A percentile compares a stretch with the other conserved stretches of the same genome.
phyloP scores from a whole-genome alignment of 2,113 vertebrate genomes.

The Nycticebus coucang region DNA sequence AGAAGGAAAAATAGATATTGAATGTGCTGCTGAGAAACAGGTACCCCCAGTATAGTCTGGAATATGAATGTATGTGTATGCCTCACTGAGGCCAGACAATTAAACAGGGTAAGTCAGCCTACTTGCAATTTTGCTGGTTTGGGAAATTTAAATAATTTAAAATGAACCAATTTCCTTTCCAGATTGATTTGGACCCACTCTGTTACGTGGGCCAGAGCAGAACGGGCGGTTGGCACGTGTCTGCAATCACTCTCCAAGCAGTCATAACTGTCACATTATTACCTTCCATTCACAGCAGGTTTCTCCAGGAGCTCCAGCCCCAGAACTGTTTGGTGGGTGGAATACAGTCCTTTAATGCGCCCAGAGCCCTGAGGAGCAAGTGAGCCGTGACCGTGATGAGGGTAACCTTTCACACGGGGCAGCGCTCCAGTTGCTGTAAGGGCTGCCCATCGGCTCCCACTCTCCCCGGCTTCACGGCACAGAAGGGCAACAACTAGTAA shows the following conservation, averaged over 20 bases:
- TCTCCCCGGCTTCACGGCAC: neutral
- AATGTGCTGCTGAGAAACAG: neutral
- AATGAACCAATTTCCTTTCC: neutral
- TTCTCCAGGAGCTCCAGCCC: neutral
- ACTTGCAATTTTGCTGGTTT: neutral
- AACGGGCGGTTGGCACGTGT: neutral
- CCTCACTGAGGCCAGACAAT: neutral
- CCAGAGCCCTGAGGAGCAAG: neutral
- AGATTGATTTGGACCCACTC: slow-evolving; percentile 12
- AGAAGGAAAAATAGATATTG: neutral
- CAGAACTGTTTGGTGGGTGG: neutral
- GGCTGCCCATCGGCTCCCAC: neutral
- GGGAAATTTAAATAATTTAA: slow-evolving; percentile 45
- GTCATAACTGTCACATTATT: neutral
- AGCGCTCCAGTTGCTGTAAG: neutral
- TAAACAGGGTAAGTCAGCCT: neutral
- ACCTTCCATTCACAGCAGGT: slow-evolving; percentile 18
- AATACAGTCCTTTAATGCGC: neutral
- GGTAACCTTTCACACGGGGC: neutral
- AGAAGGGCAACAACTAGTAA: too few relatives aligned
- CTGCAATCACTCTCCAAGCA: neutral
- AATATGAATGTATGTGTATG: neutral
- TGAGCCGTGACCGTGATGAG: neutral
- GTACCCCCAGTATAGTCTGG: neutral
- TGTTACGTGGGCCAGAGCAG: neutral